Base-by-base conservation (phyloP, 2,113 vertebrate genomes). In the Actinemys pallida region DNA sequence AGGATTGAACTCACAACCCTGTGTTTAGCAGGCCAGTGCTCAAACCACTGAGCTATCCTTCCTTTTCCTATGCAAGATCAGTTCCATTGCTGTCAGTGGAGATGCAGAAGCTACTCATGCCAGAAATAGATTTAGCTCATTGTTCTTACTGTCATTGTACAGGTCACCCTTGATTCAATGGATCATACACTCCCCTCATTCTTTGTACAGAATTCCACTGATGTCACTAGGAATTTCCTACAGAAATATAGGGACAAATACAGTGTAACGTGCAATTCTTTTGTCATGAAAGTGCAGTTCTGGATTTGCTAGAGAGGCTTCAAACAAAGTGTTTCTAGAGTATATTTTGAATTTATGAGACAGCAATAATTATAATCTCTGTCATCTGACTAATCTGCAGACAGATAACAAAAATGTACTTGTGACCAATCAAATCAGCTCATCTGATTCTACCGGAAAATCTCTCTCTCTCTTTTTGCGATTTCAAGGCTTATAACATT, bases 261-360 rank as follows among this genome's bases (percentile, higher is more conserved):
- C 69, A 0, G 0, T 83, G 14, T 49, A 22, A 3, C 0, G 3
- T 29, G 2, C 27, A 25, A 0, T 0, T 92, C 82, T 53, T 50
- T 24, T 76, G 19, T 82, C 24, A 4, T 69, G 29, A 72, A 39
- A 72, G 5, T 90, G 2, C 75, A 47, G 75, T 27, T 13, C 2
- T 85, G 82, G 62, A 20, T 80, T 93, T 84, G 82, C 76, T 56
- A 83, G 17, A 81, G 29, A 42, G 78, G 24, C 14, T 89, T 88
- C 20, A 83, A 12, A 59, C 90, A 82, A n/a, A 95, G 72, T 83
- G 4, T 50, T 42, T 75, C 20, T 72, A 20, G 29, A 52, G 16
- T 35, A 53, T 42, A 53, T 89, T 56, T 31, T 79, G 52, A 88
- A 75, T 90, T 84, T 54, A 45, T 53, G 45, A 87, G 62, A 54